Base-by-base conservation (phyloP, 2,888 invertebrate species). In the Sympetrum striolatum region DNA sequence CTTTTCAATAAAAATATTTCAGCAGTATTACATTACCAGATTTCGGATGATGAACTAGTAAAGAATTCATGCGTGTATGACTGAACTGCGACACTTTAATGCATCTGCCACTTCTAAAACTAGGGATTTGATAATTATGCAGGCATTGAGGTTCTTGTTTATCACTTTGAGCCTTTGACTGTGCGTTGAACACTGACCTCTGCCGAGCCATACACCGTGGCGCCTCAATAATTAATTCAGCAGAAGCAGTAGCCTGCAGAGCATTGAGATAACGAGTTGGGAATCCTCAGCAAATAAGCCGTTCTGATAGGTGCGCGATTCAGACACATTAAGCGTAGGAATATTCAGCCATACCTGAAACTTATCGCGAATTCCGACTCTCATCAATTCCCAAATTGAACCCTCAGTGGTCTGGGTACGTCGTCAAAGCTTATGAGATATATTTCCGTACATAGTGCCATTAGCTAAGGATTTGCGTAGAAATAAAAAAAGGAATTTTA, bases 151-250 rank as follows among this genome's bases (percentile, higher is more conserved):
- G 73, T 73, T 14, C 73, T 6, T 73, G 31, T 60, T 82, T 22
- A 82, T 82, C 15, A 31, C 82, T 82, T 82, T 82, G 58, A 82
- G 81, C 82, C 82, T 58, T 58, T 58, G 53, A 82, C 81, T 82
- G 48, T 44, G 31, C 12, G 31, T 82, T 53, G 53, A 58, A 35
- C 58, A 35, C 58, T 82, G 82, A 82, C 35, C 82, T 82, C 58
- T 18, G 15, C 80, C 22, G 39, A 44, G 80, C 39, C 37, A 80
- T 82, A 31, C 15, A 53, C 4, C 35, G 82, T 31, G 15, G 31
- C 35, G 35, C 82, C 31, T 82, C 82, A 82, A 82, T 82, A 58
- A 82, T 58, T 82, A 82, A 82, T 82, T 82, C 58, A 58, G 82
- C 58, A 82, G 58, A 18, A 58, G 58, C 82, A n/a, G 82, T 35